phyloP scores from a whole-genome alignment of 2,113 vertebrate genomes.

The Carlito syrichta region DNA sequence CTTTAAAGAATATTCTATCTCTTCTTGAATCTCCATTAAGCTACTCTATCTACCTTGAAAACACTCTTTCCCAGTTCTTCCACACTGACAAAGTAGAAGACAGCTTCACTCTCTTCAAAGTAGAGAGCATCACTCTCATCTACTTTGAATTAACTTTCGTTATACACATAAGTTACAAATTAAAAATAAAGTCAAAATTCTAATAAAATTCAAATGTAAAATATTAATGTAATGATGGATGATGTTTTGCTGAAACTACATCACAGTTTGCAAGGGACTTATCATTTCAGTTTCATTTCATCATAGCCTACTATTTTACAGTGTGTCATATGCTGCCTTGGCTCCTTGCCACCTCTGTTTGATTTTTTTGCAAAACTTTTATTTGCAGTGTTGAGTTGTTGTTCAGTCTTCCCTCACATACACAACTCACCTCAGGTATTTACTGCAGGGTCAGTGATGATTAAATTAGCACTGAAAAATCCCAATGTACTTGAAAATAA shows the following conservation, averaged over 20 bases:
- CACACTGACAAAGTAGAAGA: neutral
- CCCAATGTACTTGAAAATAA: neutral
- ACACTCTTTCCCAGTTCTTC: neutral
- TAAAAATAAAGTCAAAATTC: neutral
- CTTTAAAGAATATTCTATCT: neutral
- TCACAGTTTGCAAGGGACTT: neutral
- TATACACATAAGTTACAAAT: neutral
- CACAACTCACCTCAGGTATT: neutral
- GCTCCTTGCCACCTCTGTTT: neutral
- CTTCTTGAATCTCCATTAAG: neutral
- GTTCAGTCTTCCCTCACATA: neutral
- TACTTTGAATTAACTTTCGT: neutral
- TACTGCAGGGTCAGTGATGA: neutral
- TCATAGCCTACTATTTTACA: neutral
- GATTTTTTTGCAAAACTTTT: neutral
- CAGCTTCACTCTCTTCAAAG: too few relatives aligned
- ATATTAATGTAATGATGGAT: neutral
- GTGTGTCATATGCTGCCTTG: neutral
- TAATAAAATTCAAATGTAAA: neutral
- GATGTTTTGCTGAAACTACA: neutral
- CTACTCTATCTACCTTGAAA: neutral
- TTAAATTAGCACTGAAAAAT: neutral
- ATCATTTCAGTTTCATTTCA: neutral
- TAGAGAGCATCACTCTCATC: neutral
- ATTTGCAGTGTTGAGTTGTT: neutral